Conservation (phyloP, 2,113 vertebrate species). For the Istiophorus platypterus region DNA sequence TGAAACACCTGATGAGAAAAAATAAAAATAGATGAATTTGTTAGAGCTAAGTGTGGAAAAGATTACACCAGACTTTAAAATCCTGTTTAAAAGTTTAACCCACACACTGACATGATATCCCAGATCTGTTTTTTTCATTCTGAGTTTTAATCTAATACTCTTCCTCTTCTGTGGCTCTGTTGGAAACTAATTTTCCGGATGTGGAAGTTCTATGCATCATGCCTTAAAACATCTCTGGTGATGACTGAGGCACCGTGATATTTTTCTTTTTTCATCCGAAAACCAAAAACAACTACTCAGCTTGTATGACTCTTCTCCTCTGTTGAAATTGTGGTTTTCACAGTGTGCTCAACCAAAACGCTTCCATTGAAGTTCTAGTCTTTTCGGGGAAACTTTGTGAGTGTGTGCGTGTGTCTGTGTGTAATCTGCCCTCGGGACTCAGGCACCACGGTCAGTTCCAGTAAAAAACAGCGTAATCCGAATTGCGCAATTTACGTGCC, state of each 20-base stretch:
- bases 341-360: not conserved
- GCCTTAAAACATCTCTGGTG: conserved; percentile 6
- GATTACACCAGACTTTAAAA: not conserved
- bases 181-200: conserved; percentile 54
- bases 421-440: conserved; percentile 60
- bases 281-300: not conserved
- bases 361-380: conserved; percentile 19
- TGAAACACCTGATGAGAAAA: conserved; percentile 57
- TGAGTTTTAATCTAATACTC: not conserved
- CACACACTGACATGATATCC: not conserved
- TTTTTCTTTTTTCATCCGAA: not conserved
- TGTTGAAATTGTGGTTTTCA: not conserved
- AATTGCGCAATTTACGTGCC: conserved; percentile 58
- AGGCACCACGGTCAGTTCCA: conserved; percentile 75
- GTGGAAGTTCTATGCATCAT: conserved; percentile 10
- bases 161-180: conserved; percentile 9
- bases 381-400: conserved; percentile 62
- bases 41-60: not conserved
- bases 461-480: conserved; percentile 71
- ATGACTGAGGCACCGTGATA: not conserved
- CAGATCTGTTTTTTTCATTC: conserved; percentile 6
- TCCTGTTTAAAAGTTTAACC: not conserved
- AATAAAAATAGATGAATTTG: not conserved
- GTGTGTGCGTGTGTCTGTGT: not conserved
- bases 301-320: not conserved